phyloP scores from a whole-genome alignment of 2,113 vertebrate genomes.

The Pao palembangensis region DNA sequence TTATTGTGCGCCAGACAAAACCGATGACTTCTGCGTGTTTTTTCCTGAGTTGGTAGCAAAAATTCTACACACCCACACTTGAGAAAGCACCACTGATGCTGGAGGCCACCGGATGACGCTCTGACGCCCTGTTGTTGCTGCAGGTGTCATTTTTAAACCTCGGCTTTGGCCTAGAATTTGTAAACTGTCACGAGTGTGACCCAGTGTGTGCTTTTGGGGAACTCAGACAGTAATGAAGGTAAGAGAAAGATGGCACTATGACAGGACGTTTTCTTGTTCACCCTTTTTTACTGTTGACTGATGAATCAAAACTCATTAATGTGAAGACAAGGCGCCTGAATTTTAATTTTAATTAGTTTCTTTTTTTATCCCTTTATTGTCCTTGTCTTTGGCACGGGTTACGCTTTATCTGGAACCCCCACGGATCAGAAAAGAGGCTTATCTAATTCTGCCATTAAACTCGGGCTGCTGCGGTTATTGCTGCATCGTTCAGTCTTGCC shows the following conservation, averaged over 20 bases:
- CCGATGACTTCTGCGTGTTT: too few relatives aligned
- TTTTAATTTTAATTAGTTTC: slow-evolving; percentile 72
- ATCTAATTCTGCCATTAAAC: slow-evolving; percentile 56
- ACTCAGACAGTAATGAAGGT: slow-evolving; percentile 26
- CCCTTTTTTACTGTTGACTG: slow-evolving; percentile 38
- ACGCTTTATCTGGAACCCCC: slow-evolving; percentile 56
- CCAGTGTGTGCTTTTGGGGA: slow-evolving; percentile 28
- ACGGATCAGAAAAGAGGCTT: slow-evolving; percentile 62
- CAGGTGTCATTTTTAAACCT: slow-evolving; percentile 23
- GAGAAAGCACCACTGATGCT: too few relatives aligned
- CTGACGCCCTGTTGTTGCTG: too few relatives aligned
- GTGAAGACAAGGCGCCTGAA: slow-evolving; percentile 52
- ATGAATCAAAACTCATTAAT: slow-evolving; percentile 74
- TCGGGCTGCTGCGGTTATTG: slow-evolving; percentile 51
- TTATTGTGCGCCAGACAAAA: too few relatives aligned
- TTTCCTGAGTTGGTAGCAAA: too few relatives aligned
- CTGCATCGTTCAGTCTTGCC: slow-evolving; percentile 46
- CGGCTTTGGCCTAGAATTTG: slow-evolving; percentile 38
- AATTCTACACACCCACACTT: too few relatives aligned
- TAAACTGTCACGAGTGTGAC: slow-evolving; percentile 2
- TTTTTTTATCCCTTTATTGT: slow-evolving; percentile 57
- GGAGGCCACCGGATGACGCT: too few relatives aligned
- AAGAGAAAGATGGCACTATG: slow-evolving; percentile 18
- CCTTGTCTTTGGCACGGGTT: slow-evolving; percentile 43
- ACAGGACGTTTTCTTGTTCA: slow-evolving; percentile 31